Evolutionary conservation across 2,797 vertebrate species (phyloP).

Genomic region (Rhinatrema bivittatum): DNA sequence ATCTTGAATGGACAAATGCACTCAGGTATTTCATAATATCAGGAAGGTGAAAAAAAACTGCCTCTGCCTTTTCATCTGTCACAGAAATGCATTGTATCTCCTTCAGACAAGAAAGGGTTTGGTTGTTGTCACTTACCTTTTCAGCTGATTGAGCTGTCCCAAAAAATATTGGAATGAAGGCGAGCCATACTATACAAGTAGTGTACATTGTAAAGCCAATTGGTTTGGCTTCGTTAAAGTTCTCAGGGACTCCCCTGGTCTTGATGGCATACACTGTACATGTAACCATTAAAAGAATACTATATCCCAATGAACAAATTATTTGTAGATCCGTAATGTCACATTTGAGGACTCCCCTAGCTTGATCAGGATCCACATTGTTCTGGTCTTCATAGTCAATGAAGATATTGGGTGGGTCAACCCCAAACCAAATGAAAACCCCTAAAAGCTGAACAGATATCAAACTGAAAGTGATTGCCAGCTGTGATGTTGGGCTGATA

Average conservation of each 20-base stretch:
- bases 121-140: slow-evolving; percentile 96
- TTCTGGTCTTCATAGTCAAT: slow-evolving; percentile 95
- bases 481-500: slow-evolving; percentile 93
- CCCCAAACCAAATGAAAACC: slow-evolving; percentile 92
- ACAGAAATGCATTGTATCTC: too few species aligned
- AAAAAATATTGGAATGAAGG: slow-evolving; percentile 99
- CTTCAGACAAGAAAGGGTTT: too few species aligned
- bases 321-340: slow-evolving; percentile 98
- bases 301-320: slow-evolving; percentile 96
- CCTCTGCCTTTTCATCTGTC: too few species aligned
- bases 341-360: slow-evolving; percentile 92
- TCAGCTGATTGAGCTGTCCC: slow-evolving; percentile 97
- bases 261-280: slow-evolving; percentile 99
- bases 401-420: slow-evolving; percentile 92
- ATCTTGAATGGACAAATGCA: too few species aligned
- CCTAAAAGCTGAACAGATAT: slow-evolving; percentile 93
- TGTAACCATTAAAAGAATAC: slow-evolving; percentile 97
- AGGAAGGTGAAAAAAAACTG: too few species aligned
- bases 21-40: too few species aligned
- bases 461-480: slow-evolving; percentile 89
- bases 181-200: slow-evolving; percentile 98
- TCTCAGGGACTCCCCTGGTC: slow-evolving; percentile 96
- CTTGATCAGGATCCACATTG: slow-evolving; percentile 81
- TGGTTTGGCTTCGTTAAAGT: slow-evolving; percentile 98
- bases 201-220: slow-evolving; percentile 99